phyloP scores from a whole-genome alignment of 2,113 vertebrate species.

The Cyanoramphus novaezelandiae region DNA sequence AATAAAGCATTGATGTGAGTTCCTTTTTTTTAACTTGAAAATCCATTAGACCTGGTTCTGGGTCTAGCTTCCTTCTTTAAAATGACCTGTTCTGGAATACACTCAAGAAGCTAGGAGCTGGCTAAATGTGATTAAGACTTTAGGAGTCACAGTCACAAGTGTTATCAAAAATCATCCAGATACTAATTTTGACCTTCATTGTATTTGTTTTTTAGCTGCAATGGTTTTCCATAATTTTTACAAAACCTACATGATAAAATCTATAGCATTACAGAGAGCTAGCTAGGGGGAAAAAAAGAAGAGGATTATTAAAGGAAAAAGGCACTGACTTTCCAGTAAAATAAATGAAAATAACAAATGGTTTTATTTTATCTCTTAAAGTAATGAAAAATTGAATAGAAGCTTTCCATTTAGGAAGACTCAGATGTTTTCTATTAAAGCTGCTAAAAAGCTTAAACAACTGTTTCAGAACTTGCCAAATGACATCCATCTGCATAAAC shows the following conservation, averaged over 20 bases:
- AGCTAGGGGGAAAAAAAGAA: neutral
- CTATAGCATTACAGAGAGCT: neutral
- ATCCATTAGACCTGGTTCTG: slow-evolving; percentile 19
- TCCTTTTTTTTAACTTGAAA: neutral
- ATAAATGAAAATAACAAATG: slow-evolving; percentile 56
- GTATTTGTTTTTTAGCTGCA: neutral
- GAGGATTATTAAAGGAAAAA: slow-evolving; percentile 26
- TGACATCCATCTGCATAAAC: slow-evolving; percentile 63
- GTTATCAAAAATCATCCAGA: neutral
- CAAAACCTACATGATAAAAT: neutral
- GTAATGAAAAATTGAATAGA: slow-evolving; percentile 60
- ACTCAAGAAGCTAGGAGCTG: neutral
- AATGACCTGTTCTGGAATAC: neutral
- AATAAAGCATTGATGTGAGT: slow-evolving; percentile 13
- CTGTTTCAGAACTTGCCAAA: slow-evolving; percentile 69
- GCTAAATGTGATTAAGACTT: neutral
- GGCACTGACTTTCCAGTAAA: neutral
- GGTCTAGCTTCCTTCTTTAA: neutral
- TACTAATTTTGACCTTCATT: neutral
- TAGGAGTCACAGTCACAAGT: neutral
- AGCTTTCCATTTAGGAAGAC: slow-evolving; percentile 55
- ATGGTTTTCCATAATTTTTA: slow-evolving; percentile 6
- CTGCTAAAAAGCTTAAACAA: slow-evolving; percentile 59
- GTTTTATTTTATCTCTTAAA: slow-evolving; percentile 57
- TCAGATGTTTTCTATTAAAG: slow-evolving; percentile 63